phyloP scores from a whole-genome alignment of 2,113 vertebrate species.

The Corydoras maculifer region DNA sequence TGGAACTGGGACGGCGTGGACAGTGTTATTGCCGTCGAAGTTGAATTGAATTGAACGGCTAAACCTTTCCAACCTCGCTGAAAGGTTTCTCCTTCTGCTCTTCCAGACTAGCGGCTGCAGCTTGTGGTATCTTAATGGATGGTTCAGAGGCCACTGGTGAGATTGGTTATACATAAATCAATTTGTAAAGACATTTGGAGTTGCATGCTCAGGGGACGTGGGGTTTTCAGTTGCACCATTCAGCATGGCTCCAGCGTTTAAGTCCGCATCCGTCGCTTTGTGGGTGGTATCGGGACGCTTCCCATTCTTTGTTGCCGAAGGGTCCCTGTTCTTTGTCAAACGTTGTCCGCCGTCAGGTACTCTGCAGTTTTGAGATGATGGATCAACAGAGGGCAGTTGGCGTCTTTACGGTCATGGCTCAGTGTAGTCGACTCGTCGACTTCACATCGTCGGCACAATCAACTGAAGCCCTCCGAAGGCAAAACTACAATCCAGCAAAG shows the following conservation, averaged over 20 bases:
- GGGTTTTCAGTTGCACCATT: not conserved
- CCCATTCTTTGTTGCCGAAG: not conserved
- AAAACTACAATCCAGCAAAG: no score
- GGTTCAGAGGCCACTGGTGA: slow-evolving; percentile 25
- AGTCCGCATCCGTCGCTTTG: not conserved
- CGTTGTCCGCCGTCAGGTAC: not conserved
- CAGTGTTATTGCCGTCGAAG: slow-evolving; percentile 3
- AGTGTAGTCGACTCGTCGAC: not conserved
- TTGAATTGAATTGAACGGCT: slow-evolving; percentile 5
- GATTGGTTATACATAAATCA: slow-evolving; percentile 24
- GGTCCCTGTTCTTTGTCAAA: slow-evolving; percentile 27
- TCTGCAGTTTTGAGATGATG: not conserved
- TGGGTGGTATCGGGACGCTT: not conserved
- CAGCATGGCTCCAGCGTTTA: not conserved
- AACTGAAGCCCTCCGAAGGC: not conserved
- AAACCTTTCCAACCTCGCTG: not conserved
- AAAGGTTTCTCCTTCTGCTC: slow-evolving; percentile 10
- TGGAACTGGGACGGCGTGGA: no score
- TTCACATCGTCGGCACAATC: not conserved
- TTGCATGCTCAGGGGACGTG: not conserved
- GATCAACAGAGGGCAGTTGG: not conserved
- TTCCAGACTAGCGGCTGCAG: not conserved
- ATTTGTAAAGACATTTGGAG: slow-evolving; percentile 26
- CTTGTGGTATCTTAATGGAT: slow-evolving; percentile 23
- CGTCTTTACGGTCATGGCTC: not conserved